Evolutionary conservation across 2,888 invertebrate species (phyloP), one percentile per base, ranked within the genome.

Genomic region (Yponomeuta cagnagella): DNA sequence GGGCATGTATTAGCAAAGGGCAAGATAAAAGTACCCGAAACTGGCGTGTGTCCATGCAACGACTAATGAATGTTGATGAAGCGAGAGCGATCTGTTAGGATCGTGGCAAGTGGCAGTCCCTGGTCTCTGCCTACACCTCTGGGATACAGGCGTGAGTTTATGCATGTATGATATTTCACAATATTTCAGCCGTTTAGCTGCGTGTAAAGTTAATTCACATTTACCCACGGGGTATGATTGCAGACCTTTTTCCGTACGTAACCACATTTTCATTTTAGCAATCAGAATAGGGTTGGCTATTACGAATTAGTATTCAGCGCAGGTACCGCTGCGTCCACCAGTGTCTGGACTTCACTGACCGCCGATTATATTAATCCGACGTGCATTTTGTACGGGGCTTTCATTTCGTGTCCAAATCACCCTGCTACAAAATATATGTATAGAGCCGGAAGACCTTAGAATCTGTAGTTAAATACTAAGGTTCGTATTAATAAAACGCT

Each of bases 291-390:
- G 33, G 67, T 43, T 67, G 43, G 67, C 52, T 67, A 67, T 67
- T 69, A 9, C n/a, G 33, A 78, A 87, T 89, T 87, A 82, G 87
- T 88, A 90, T 89, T 87, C 89, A 77, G 76, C 75, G 75, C 84
- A 78, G 79, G 84, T 77, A 74, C 76, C 79, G 77, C 80, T 80
- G 82, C 81, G 83, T 84, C 79, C 81, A 81, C 78, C 78, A 37
- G 80, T 80, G 83, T 83, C 85, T 82, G 84, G 80, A 72, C 77
- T 77, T 79, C 76, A 75, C 79, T 78, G 78, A 79, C 74, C 70
- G 70, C 78, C 81, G 83, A 84, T 86, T 83, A 84, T 87, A 87
- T 87, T 86, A 88, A 87, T 85, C 85, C 83, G 78, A 83, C 85
- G 86, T 86, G 85, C 83, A 82, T 87, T 87, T 84, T 82, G 82